Base-by-base conservation (phyloP, 2,888 invertebrate genomes). In the Nudaria mundana region DNA sequence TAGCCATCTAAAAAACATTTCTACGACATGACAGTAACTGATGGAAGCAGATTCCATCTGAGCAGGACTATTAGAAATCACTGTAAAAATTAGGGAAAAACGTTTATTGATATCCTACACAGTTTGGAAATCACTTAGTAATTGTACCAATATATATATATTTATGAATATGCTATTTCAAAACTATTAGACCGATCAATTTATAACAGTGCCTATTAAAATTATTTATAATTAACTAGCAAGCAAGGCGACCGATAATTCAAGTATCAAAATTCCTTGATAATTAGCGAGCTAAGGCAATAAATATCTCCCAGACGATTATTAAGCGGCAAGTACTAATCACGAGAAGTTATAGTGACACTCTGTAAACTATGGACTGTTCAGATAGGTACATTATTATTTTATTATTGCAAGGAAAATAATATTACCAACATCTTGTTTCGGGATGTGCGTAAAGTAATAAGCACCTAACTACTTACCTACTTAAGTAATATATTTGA, bases 221-320 rank as follows among this genome's bases (percentile, higher is more conserved):
- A 73, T 74, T 70, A 68, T 65, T 65, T 63, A 71, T 71, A 73
- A 78, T 76, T 68, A 76, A 71, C 69, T 48, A 61, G 58, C 45
- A 40, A 48, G 46, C 41, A 47, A 41, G 59, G 48, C 61, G 64
- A 60, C 73, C 76, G 69, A 86, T 86, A 86, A 82, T 68, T 86
- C 83, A 82, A 79, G 83, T 84, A 86, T 87, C 86, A 85, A 87
- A 85, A 85, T 85, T 81, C 82, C 66, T 67, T 78, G 71, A 83
- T 87, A 87, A 87, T 87, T 85, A 86, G 85, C 73, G 53, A 60
- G 72, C 66, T 62, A 62, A 62, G 63, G 82, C 75, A 74, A 86
- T 87, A 87, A 87, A 87, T 87, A 85, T 81, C 57, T 66, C 71
- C 73, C 57, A 73, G 81, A 74, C 68, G 77, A 85, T 85, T 81